Percentiles rank a stretch among this genome's conserved stretches.
phyloP scores from a whole-genome alignment of 2,797 vertebrate species.

The Erpetoichthys calabaricus region DNA sequence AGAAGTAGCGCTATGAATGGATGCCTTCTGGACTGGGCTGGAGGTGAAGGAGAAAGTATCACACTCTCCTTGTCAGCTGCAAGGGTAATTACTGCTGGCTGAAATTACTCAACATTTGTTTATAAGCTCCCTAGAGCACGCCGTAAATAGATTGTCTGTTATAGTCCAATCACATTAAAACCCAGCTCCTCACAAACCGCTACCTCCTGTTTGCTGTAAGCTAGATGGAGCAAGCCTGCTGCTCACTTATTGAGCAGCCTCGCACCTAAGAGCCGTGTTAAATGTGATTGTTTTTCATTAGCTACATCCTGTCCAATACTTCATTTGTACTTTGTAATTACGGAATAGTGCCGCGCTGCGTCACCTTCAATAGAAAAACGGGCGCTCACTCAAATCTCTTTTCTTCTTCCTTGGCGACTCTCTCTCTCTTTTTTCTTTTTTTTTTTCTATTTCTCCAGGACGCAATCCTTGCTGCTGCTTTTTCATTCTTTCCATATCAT shows the following conservation, averaged over 20 bases:
- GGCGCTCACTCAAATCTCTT: neutral
- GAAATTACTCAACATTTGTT: conserved; percentile 99
- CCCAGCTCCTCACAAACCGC: conserved; percentile 65
- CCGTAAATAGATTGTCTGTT: conserved; percentile 99
- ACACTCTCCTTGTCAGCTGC: conserved; percentile 99
- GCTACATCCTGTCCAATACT: conserved; percentile 73
- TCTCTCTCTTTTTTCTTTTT: neutral
- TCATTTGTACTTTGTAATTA: conserved; percentile 64
- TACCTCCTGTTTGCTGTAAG: conserved; percentile 88
- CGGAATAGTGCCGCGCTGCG: conserved; percentile 57
- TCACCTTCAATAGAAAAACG: conserved; percentile 51
- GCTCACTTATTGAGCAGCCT: conserved; percentile 87
- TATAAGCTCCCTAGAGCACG: conserved; percentile 98
- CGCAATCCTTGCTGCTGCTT: too few species aligned
- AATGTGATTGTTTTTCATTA: conserved; percentile 96
- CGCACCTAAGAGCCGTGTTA: conserved; percentile 78
- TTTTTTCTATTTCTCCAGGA: too few species aligned
- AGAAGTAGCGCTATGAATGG: conserved; percentile 68
- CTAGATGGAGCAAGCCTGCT: conserved; percentile 64
- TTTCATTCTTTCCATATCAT: too few species aligned
- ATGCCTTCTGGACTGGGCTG: conserved; percentile 85
- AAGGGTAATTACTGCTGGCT: conserved; percentile 99
- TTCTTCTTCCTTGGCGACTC: neutral
- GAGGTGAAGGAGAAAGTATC: conserved; percentile 99
- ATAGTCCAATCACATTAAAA: conserved; percentile 99